phyloP scores from a whole-genome alignment of 2,797 vertebrate species.

The Sarcophilus harrisii region DNA sequence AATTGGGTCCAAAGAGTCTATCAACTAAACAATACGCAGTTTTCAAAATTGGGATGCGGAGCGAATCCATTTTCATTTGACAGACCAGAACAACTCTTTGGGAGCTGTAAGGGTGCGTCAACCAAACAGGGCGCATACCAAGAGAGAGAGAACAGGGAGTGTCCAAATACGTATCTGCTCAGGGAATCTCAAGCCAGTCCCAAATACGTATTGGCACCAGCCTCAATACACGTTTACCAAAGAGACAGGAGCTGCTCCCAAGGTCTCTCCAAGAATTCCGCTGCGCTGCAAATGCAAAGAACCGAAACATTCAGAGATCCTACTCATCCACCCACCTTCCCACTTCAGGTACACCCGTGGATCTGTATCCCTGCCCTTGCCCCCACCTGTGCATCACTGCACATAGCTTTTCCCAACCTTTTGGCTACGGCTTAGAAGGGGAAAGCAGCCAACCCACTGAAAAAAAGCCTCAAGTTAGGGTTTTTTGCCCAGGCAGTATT shows the following conservation, averaged over 20 bases:
- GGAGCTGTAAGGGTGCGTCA: slow-evolving; percentile 59
- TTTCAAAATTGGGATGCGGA: slow-evolving; percentile 68
- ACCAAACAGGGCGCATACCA: slow-evolving; percentile 60
- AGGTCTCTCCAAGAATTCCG: slow-evolving; percentile 84
- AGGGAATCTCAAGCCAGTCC: slow-evolving; percentile 71
- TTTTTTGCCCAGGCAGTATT: background rate
- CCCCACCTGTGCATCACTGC: background rate
- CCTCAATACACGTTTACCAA: slow-evolving; percentile 84
- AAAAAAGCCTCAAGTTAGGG: background rate
- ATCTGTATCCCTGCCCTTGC: background rate
- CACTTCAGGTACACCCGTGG: background rate
- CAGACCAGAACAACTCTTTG: slow-evolving; percentile 57
- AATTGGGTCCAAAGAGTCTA: slow-evolving; percentile 26
- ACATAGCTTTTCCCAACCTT: background rate
- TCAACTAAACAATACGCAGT: slow-evolving; percentile 42
- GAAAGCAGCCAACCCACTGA: background rate
- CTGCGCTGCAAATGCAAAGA: slow-evolving; percentile 86
- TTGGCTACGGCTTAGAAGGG: background rate
- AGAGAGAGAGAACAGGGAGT: slow-evolving; percentile 46
- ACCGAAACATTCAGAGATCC: slow-evolving; percentile 79
- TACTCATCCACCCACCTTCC: background rate
- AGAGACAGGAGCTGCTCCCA: slow-evolving; percentile 84
- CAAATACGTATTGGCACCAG: slow-evolving; percentile 78
- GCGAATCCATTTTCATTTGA: slow-evolving; percentile 58
- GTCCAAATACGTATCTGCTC: slow-evolving; percentile 75